Evolutionary conservation across 2,113 vertebrate genomes (phyloP).

Genomic region (Antennarius striatus): DNA sequence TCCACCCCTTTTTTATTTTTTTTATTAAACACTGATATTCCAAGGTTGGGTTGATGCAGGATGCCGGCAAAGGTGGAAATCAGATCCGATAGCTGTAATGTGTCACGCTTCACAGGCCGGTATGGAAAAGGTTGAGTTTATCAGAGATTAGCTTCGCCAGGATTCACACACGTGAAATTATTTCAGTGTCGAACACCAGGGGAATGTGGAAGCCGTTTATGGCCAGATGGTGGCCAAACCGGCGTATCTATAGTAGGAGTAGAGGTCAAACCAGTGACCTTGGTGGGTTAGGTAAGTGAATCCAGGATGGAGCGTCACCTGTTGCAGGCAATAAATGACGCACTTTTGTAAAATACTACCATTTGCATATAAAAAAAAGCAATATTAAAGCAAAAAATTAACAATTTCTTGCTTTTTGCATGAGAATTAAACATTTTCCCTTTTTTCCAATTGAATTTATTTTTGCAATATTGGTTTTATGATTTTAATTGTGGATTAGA

Average conservation of each 20-base stretch:
- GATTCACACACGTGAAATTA: slow-evolving; percentile 40
- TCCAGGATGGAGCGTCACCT: slow-evolving; percentile 19
- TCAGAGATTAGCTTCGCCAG: slow-evolving; percentile 39
- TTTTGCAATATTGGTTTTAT: too few species aligned
- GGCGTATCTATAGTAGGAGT: slow-evolving; percentile 47
- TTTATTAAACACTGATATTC: slow-evolving; percentile 10
- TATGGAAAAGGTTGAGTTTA: slow-evolving; percentile 28
- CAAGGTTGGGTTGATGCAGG: slow-evolving; percentile 12
- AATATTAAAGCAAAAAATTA: too few species aligned
- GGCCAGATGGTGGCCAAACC: slow-evolving; percentile 7
- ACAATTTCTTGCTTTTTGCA: too few species aligned
- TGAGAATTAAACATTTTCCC: too few species aligned
- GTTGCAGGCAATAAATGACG: slow-evolving; percentile 2
- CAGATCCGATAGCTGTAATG: slow-evolving; percentile 25
- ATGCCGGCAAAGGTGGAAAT: slow-evolving; percentile 7
- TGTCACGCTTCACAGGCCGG: slow-evolving; percentile 25
- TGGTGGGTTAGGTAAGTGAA: slow-evolving; percentile 34
- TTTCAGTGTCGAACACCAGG: slow-evolving; percentile 18
- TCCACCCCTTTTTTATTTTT: not conserved
- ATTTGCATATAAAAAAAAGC: too few species aligned
- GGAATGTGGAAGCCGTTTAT: slow-evolving; percentile 10
- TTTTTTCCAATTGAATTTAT: too few species aligned
- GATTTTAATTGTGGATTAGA: too few species aligned
- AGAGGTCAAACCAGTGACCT: slow-evolving; percentile 48
- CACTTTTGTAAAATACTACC: not conserved